Conservation (phyloP, 2,113 vertebrate genomes). For the Prolemur simus region DNA sequence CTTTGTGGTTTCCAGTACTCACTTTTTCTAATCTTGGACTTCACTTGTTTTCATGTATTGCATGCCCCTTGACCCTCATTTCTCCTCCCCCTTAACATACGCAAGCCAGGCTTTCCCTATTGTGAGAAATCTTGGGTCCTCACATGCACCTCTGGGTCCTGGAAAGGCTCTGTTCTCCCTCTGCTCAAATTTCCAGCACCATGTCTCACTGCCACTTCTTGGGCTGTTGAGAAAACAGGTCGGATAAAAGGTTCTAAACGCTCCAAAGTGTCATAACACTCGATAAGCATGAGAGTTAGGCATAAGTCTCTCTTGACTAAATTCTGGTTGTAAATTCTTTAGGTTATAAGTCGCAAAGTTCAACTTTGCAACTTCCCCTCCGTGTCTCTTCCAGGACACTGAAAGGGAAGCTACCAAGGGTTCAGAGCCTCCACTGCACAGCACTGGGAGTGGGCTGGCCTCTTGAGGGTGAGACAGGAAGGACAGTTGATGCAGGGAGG, state of each 20-base stretch:
- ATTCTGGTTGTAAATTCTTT: not conserved
- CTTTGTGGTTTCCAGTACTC: not conserved
- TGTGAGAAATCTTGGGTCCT: not conserved
- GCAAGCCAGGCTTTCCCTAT: not conserved
- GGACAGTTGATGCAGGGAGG: not conserved
- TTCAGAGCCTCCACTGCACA: not conserved
- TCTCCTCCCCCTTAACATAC: not conserved
- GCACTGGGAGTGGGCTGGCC: not conserved
- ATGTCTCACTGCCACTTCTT: not conserved
- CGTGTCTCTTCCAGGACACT: no score
- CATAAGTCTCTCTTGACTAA: not conserved
- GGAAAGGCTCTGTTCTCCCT: not conserved
- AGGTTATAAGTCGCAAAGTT: no score
- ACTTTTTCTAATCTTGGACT: not conserved
- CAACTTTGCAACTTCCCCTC: not conserved
- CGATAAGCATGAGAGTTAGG: not conserved
- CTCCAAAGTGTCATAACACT: not conserved
- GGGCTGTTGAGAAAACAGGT: not conserved
- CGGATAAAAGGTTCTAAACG: not conserved
- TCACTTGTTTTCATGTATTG: not conserved
- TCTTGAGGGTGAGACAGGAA: not conserved
- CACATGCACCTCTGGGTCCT: not conserved
- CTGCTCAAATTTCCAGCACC: not conserved
- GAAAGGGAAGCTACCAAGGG: not conserved
- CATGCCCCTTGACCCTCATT: no score